Evolutionary conservation across 2,797 vertebrate genomes (phyloP).

Genomic region (Craterocephalus amniculus): DNA sequence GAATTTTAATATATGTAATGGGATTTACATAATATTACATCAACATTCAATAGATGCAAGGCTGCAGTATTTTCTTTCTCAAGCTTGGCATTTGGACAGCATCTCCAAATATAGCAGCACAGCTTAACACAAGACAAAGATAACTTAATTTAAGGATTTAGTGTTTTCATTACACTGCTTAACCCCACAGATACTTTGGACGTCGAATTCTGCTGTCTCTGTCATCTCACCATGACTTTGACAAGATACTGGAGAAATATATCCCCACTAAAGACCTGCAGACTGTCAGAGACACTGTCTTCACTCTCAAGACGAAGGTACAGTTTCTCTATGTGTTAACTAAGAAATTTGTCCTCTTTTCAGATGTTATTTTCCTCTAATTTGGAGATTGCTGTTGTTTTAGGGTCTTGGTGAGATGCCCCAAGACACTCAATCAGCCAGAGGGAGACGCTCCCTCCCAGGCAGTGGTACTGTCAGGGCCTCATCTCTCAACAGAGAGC

Average conservation of each 20-base stretch:
- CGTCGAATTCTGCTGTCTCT: slow-evolving; percentile 91
- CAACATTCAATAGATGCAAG: not conserved
- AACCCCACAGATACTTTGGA: slow-evolving; percentile 87
- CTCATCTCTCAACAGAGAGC: slow-evolving; percentile 87
- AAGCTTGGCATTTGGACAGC: not conserved
- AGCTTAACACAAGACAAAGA: not conserved
- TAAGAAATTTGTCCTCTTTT: not conserved
- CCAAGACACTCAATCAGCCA: slow-evolving; percentile 87
- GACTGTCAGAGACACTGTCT: slow-evolving; percentile 87
- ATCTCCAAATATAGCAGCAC: not conserved
- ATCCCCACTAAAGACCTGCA: slow-evolving; percentile 88
- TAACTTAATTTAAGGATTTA: not conserved
- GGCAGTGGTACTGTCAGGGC: slow-evolving; percentile 84
- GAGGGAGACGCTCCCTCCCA: slow-evolving; percentile 88
- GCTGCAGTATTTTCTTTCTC: not conserved
- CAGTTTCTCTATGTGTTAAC: not conserved
- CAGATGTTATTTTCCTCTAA: slow-evolving; percentile 18
- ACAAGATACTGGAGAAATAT: slow-evolving; percentile 90
- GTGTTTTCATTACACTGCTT: not conserved
- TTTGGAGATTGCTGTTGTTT: slow-evolving; percentile 20
- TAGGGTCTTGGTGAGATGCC: slow-evolving; percentile 93
- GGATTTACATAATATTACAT: not conserved
- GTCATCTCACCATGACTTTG: slow-evolving; percentile 90
- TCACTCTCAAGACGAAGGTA: slow-evolving; percentile 90
- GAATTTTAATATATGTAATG: not conserved